Base-by-base conservation (phyloP, 2,113 vertebrate genomes). In the Indicator indicator region DNA sequence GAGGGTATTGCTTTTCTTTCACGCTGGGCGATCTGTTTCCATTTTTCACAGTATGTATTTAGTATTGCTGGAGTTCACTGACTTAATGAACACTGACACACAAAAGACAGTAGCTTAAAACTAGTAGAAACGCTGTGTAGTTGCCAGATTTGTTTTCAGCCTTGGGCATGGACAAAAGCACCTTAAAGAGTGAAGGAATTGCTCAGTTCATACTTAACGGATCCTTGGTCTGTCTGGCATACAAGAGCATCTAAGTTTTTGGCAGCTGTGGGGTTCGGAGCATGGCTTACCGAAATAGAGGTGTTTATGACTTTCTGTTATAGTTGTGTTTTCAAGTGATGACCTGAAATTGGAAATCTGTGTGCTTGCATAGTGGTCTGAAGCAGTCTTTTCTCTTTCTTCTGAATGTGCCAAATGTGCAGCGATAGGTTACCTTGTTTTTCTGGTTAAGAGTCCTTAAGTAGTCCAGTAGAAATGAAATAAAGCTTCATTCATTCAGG, bases 401-500 rank as follows among this genome's bases (percentile, higher is more conserved):
- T 83, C 26, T 56, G 60, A 33, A 21, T 64, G 11, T 56, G n/a
- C 32, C 36, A 73, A 33, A 76, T 64, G n/a, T 73, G 33, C 72
- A 64, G 52, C 32, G 40, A 6, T 56, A 32, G 38, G 14, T 79
- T 83, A 44, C 44, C 73, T 5, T 18, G 19, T 38, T 68, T 33
- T 56, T 17, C 28, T 46, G 6, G 52, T 75, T 93, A 64, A 40
- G 27, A 68, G 40, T 58, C 33, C 19, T 52, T 56, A 74, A 90
- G 46, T 86, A 77, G 54, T 78, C 16, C 36, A 54, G 30, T 38
- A 62, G n/a, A 94, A 96, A 79, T 70, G 33, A 79, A 94, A 26
- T 52, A 95, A 83, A 86, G 79, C 58, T 94, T 88, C 62, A 69
- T 94, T 88, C 62, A 69, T 92, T 96, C 80, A 90, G 24, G 65